These are phyloP conservation scores for Onthophagus taurus DNA, from an alignment of 1,140 invertebrate genomes.

Conservation along the genomic window DNA sequence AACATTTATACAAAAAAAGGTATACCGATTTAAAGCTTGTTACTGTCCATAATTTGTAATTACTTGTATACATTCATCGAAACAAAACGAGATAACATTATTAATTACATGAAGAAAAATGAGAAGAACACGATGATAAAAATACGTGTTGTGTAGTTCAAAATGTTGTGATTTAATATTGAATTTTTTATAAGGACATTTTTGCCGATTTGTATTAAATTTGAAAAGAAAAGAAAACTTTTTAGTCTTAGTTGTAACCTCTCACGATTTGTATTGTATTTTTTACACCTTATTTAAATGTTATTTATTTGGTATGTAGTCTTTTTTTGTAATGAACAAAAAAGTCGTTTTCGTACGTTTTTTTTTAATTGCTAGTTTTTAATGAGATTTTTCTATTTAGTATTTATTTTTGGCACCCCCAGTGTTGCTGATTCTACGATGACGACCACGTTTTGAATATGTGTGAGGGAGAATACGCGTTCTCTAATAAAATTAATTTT, in stretches of 20 bases:
- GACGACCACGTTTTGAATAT: slow-evolving; percentile 10
- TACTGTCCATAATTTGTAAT: slow-evolving; percentile 13
- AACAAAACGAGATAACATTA: slow-evolving; percentile 8
- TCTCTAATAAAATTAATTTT: slow-evolving; percentile 3
- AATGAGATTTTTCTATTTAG: slow-evolving; percentile 13
- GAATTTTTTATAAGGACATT: slow-evolving; percentile 10
- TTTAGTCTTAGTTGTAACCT: slow-evolving; percentile 15
- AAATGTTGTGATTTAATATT: slow-evolving; percentile 14
- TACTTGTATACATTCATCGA: slow-evolving; percentile 14
- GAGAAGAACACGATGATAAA: no score
- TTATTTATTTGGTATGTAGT: slow-evolving; percentile 16
- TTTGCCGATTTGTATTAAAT: slow-evolving; percentile 14
- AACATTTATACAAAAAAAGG: slow-evolving; percentile 16
- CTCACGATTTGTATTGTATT: slow-evolving; percentile 14
- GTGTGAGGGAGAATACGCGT: slow-evolving; percentile 2
- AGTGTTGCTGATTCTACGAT: slow-evolving; percentile 1
- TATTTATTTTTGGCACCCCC: slow-evolving; percentile 9
- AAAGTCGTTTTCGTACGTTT: no score
- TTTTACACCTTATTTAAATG: slow-evolving; percentile 16
- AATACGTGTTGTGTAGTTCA: slow-evolving; percentile 7
- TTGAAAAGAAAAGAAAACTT: no score
- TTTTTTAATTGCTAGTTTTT: no score
- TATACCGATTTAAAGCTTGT: slow-evolving; percentile 17
- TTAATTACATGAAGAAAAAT: slow-evolving; percentile 11
- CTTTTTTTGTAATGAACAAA: slow-evolving; percentile 12